Conservation (phyloP, 1,140 invertebrate species). For the Matsumurasca onukii region DNA sequence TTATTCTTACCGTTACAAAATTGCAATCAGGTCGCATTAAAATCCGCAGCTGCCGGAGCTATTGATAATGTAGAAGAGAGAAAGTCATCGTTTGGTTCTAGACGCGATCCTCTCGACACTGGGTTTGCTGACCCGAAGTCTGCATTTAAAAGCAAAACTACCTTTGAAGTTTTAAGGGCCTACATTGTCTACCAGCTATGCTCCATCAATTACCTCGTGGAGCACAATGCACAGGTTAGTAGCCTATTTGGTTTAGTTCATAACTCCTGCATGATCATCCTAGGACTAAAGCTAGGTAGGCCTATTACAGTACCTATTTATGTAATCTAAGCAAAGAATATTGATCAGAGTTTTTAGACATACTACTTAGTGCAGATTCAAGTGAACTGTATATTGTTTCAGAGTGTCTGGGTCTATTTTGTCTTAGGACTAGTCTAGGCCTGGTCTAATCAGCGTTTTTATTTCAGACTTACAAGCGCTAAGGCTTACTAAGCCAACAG, state of each 20-base stretch:
- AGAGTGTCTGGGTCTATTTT: too few species aligned
- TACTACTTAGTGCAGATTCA: too few species aligned
- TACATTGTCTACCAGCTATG: slow-evolving; percentile 94
- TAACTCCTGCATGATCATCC: too few species aligned
- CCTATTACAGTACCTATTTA: too few species aligned
- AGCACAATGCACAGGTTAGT: slow-evolving; percentile 92
- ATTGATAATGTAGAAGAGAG: slow-evolving; percentile 27
- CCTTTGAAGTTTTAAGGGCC: slow-evolving; percentile 87
- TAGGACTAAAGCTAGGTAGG: too few species aligned
- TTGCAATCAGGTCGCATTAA: slow-evolving; percentile 41
- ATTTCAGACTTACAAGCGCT: too few species aligned
- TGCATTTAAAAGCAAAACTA: slow-evolving; percentile 93
- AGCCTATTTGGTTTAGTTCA: background rate
- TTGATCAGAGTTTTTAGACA: too few species aligned
- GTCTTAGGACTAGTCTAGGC: too few species aligned
- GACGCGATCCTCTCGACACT: slow-evolving; percentile 78
- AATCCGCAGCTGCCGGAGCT: slow-evolving; percentile 40
- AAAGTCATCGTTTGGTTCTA: slow-evolving; percentile 31
- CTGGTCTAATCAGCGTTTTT: too few species aligned
- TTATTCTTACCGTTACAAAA: slow-evolving; percentile 36
- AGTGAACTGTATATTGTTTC: too few species aligned
- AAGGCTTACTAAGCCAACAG: too few species aligned
- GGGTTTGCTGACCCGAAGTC: slow-evolving; percentile 79
- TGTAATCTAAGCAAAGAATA: too few species aligned
- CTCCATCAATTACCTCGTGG: slow-evolving; percentile 84